phyloP scores from a whole-genome alignment of 2,797 vertebrate species.

The Sebastes diploproa region DNA sequence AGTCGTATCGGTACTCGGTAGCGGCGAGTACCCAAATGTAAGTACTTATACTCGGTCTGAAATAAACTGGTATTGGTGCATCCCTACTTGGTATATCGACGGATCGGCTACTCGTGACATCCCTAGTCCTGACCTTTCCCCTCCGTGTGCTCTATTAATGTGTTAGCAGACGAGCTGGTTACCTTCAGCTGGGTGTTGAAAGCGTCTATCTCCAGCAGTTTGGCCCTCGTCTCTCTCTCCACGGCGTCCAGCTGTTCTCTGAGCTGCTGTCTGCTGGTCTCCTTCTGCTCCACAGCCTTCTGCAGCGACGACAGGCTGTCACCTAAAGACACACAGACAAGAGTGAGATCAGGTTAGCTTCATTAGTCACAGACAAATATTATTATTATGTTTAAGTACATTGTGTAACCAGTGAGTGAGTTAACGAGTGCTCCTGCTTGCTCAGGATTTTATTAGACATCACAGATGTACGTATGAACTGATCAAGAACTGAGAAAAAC shows the following conservation, averaged over 20 bases:
- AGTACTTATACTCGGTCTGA: too few species aligned
- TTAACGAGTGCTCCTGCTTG: neutral
- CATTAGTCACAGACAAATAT: neutral
- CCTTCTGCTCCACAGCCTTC: constrained; percentile 94
- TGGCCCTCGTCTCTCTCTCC: constrained; percentile 93
- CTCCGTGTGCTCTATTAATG: neutral
- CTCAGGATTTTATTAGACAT: neutral
- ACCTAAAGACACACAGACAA: constrained; percentile 74
- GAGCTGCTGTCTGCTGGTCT: constrained; percentile 89
- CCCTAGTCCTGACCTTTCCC: neutral
- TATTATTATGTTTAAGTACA: neutral
- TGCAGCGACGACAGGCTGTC: constrained; percentile 94
- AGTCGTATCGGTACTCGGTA: too few species aligned
- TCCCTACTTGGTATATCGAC: too few species aligned
- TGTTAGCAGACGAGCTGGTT: constrained; percentile 15
- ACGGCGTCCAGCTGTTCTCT: constrained; percentile 93
- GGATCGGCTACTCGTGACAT: too few species aligned
- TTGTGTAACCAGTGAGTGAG: neutral
- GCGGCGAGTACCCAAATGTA: too few species aligned
- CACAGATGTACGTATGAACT: neutral
- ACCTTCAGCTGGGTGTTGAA: constrained; percentile 99
- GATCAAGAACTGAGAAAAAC: neutral
- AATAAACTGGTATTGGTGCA: too few species aligned
- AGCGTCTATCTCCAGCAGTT: constrained; percentile 95
- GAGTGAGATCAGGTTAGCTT: neutral